Evolutionary conservation across 2,113 vertebrate genomes (phyloP).

Genomic region (Embiotoca jacksoni): DNA sequence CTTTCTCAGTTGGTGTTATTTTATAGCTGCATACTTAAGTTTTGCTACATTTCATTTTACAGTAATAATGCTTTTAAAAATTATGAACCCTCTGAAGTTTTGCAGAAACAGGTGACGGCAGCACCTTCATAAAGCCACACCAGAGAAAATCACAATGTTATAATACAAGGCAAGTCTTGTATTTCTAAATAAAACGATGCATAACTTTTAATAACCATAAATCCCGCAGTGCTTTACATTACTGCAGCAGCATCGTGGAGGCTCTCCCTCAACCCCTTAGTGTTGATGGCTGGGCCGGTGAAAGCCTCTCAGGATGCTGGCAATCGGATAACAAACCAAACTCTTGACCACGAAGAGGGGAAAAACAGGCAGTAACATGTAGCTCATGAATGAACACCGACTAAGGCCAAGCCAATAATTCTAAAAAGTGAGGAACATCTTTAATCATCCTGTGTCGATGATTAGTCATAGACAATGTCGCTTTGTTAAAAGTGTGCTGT

Average conservation of each 20-base stretch:
- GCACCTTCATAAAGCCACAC: slow-evolving; percentile 3
- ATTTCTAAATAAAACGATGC: slow-evolving; percentile 43
- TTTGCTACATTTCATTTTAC: slow-evolving; percentile 17
- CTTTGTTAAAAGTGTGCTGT: slow-evolving; percentile 83
- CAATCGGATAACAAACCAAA: slow-evolving; percentile 78
- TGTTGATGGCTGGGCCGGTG: slow-evolving; percentile 79
- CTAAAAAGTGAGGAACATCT: slow-evolving; percentile 73
- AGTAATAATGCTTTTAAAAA: not conserved
- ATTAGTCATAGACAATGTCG: slow-evolving; percentile 83
- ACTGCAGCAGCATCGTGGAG: slow-evolving; percentile 53
- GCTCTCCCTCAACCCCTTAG: slow-evolving; percentile 68
- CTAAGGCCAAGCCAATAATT: slow-evolving; percentile 55
- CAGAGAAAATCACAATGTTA: not conserved
- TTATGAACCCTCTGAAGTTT: slow-evolving; percentile 18
- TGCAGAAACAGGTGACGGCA: not conserved
- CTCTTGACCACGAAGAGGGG: slow-evolving; percentile 60
- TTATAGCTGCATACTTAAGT: not conserved
- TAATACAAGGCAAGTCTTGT: not conserved
- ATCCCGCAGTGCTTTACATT: slow-evolving; percentile 59
- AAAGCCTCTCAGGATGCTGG: slow-evolving; percentile 74
- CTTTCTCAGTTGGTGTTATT: not conserved
- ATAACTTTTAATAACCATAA: slow-evolving; percentile 59
- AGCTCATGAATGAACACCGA: slow-evolving; percentile 69
- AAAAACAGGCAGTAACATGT: slow-evolving; percentile 29
- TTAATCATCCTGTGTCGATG: slow-evolving; percentile 82